Percentiles rank a stretch among this genome's conserved stretches.
These are phyloP conservation scores for Mus spicilegus DNA, from an alignment of 2,113 vertebrate species.

Conservation along the genomic window DNA sequence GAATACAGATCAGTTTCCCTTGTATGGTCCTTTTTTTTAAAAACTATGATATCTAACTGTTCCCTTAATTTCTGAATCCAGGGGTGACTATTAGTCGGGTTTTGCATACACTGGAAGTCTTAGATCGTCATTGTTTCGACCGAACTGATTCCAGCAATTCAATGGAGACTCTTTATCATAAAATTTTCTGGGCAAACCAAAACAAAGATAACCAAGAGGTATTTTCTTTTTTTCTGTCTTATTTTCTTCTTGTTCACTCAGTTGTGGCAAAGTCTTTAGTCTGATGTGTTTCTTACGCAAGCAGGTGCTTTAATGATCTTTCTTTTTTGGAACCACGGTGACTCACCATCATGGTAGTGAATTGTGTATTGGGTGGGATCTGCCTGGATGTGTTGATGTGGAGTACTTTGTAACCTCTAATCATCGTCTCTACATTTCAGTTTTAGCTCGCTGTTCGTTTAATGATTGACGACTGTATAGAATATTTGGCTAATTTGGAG, in stretches of 20 bases:
- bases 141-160: constrained; percentile 89
- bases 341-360: neutral
- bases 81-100: constrained; percentile 88
- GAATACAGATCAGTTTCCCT: neutral
- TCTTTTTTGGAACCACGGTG: neutral
- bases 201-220: constrained; percentile 89
- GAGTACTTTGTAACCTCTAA: neutral
- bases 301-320: neutral
- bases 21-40: neutral
- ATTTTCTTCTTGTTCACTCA: neutral
- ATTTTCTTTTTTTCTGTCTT: constrained; percentile 2
- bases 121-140: constrained; percentile 89
- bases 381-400: neutral
- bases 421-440: neutral
- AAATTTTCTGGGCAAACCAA: constrained; percentile 89
- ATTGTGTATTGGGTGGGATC: neutral
- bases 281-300: neutral
- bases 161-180: constrained; percentile 88
- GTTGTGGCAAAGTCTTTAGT: neutral
- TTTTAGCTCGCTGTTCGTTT: neutral
- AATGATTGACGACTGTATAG: neutral
- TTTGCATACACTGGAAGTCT: constrained; percentile 87
- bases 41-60: neutral
- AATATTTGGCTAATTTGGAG: neutral
- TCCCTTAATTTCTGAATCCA: constrained; percentile 25